Percentiles rank a stretch among this genome's conserved stretches.
Conservation (phyloP, 1,140 invertebrate genomes). For the Danaus plexippus region DNA sequence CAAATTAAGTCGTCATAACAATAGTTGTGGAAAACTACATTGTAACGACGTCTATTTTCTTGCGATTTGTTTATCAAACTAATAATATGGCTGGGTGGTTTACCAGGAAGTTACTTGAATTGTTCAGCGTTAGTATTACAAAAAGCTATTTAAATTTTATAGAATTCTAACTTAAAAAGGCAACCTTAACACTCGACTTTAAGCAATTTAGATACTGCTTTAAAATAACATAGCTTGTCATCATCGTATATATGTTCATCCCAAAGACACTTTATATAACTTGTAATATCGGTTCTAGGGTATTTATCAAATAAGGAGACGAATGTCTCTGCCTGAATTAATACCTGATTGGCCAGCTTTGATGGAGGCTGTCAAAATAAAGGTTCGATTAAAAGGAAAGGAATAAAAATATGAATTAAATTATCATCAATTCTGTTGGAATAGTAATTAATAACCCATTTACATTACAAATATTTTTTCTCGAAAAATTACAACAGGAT, state of each 20-base stretch:
- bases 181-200: conserved; percentile 3
- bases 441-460: conserved; percentile 2
- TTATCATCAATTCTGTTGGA: conserved; percentile 38
- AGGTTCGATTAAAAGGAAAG: conserved; percentile 73
- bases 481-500: conserved; percentile 33
- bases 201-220: conserved; percentile 30
- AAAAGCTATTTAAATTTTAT: neutral
- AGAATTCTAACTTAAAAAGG: no score
- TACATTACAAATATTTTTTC: no score
- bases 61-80: neutral
- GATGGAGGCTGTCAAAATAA: conserved; percentile 73
- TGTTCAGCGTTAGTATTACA: conserved; percentile 34
- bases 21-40: neutral
- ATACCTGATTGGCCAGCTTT: conserved; percentile 77
- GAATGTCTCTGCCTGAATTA: conserved; percentile 75
- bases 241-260: conserved; percentile 15
- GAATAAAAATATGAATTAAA: conserved; percentile 48
- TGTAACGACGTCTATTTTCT: conserved; percentile 7
- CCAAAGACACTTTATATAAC: conserved; percentile 28
- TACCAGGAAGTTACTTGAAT: conserved; percentile 27
- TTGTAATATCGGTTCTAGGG: conserved; percentile 71
- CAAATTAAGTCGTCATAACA: conserved; percentile 2
- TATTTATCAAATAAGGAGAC: conserved; percentile 76
- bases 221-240: conserved; percentile 33
- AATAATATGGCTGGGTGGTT: conserved; percentile 41